Evolutionary conservation across 2,797 vertebrate genomes (phyloP).

Genomic region (Paratrypauchen microcephalus): DNA sequence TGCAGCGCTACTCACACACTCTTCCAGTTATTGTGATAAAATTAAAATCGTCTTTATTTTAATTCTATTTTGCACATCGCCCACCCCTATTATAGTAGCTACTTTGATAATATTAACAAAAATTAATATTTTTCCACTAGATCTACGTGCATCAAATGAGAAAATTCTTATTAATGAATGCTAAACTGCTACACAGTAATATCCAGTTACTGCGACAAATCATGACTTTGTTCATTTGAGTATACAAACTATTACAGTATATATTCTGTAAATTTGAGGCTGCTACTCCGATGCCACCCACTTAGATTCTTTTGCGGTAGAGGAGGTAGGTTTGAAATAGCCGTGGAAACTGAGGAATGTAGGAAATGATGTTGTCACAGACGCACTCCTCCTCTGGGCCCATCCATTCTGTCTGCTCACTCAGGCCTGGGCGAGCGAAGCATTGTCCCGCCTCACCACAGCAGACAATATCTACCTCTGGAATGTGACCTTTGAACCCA

Average conservation of each 20-base stretch:
- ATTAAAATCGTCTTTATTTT: too few relatives aligned
- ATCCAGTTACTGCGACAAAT: background rate
- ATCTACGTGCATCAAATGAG: background rate
- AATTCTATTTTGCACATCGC: too few relatives aligned
- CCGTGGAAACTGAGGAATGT: constrained; percentile 56
- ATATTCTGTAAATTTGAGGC: background rate
- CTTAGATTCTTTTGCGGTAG: constrained; percentile 33
- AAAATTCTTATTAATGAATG: background rate
- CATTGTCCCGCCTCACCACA: constrained; percentile 62
- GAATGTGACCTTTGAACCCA: constrained; percentile 72
- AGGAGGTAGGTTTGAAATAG: constrained; percentile 44
- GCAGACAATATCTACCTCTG: constrained; percentile 67
- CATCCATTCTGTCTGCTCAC: constrained; percentile 68
- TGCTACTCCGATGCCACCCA: constrained; percentile 46
- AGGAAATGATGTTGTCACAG: constrained; percentile 65
- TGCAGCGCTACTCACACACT: too few relatives aligned
- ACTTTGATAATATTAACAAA: background rate
- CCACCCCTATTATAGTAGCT: too few relatives aligned
- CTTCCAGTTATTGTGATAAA: too few relatives aligned
- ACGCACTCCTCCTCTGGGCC: constrained; percentile 38
- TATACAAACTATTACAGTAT: too few relatives aligned
- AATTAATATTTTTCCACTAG: background rate
- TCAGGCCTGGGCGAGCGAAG: constrained; percentile 56
- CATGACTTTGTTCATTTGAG: background rate
- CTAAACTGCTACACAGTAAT: background rate